phyloP scores from a whole-genome alignment of 2,113 vertebrate genomes.

The Antennarius striatus region DNA sequence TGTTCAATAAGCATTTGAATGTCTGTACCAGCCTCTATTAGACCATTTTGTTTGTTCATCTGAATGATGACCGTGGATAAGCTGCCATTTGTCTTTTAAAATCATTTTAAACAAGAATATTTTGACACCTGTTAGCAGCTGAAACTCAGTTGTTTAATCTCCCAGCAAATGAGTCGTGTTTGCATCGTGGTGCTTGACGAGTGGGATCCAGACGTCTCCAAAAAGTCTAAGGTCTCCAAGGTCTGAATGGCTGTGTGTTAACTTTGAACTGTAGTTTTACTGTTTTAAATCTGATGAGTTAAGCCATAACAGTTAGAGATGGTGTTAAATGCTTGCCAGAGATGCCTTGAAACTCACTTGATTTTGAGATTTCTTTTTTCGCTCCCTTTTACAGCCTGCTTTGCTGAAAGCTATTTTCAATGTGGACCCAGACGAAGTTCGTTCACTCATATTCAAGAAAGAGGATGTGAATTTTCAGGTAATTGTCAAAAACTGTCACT shows the following conservation, averaged over 20 bases:
- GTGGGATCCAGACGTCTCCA: conserved; percentile 67
- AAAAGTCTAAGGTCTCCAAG: conserved; percentile 2
- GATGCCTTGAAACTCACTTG: neutral
- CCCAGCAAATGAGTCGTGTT: conserved; percentile 88
- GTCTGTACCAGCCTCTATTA: neutral
- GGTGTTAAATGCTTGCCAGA: neutral
- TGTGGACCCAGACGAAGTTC: conserved; percentile 97
- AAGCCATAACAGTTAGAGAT: neutral
- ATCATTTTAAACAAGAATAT: neutral
- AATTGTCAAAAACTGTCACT: conserved; percentile 40
- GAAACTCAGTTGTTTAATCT: conserved; percentile 57
- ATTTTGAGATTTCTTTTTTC: conserved; percentile 4
- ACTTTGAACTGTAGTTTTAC: neutral
- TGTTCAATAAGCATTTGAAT: conserved; percentile 14
- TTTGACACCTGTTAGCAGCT: neutral
- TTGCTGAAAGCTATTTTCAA: conserved; percentile 99
- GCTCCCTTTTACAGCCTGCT: conserved; percentile 84
- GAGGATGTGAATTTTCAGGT: conserved; percentile 99
- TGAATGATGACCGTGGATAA: neutral
- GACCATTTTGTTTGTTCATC: neutral
- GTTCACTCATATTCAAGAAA: conserved; percentile 98
- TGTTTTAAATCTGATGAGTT: neutral
- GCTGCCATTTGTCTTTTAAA: neutral
- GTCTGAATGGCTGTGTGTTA: conserved; percentile 17
- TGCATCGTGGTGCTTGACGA: conserved; percentile 92